phyloP scores from a whole-genome alignment of 2,113 vertebrate species.

The Eulemur macaco region DNA sequence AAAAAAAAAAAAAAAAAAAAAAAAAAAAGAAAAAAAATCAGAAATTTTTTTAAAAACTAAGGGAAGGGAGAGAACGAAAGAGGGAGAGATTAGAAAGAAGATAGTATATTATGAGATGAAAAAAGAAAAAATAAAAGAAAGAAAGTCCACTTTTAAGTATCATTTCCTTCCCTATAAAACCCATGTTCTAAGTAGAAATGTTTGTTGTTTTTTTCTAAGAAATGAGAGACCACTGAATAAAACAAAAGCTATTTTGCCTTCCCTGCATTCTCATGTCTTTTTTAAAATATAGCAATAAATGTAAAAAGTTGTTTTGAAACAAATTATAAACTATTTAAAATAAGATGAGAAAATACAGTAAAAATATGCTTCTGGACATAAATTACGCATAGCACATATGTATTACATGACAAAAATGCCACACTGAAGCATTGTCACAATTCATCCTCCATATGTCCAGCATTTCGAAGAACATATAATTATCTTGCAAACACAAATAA shows the following conservation, averaged over 20 bases:
- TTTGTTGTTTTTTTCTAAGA: neutral
- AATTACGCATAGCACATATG: neutral
- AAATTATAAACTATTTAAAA: slow-evolving; percentile 38
- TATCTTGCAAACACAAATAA: neutral
- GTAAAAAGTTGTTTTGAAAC: neutral
- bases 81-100: neutral
- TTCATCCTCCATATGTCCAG: neutral
- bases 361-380: neutral
- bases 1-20: neutral
- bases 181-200: neutral
- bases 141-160: neutral
- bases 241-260: neutral
- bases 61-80: neutral
- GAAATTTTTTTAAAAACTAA: neutral
- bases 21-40: neutral
- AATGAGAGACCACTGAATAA: neutral
- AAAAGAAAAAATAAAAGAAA: neutral
- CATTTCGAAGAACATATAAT: slow-evolving; percentile 6
- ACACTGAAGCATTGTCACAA: neutral
- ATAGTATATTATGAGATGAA: neutral
- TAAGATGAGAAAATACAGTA: slow-evolving; percentile 13
- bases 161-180: neutral
- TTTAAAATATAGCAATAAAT: neutral
- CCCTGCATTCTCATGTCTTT: neutral
- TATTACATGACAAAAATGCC: slow-evolving; percentile 27